Conservation (phyloP, 2,113 vertebrate genomes). For the Nyctibius bracteatus region DNA sequence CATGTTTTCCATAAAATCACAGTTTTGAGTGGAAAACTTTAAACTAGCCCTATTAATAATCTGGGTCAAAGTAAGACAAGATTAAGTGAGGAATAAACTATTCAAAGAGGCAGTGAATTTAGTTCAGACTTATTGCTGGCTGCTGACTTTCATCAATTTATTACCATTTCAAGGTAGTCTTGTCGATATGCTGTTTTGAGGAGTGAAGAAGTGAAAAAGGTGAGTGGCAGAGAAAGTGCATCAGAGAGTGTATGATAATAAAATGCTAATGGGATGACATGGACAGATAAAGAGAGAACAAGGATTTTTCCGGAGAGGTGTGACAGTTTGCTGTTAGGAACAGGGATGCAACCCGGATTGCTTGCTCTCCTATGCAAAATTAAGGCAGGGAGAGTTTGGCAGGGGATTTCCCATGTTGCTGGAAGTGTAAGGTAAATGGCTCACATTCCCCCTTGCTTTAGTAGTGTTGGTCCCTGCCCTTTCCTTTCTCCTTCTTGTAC, state of each 20-base stretch:
- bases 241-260: neutral
- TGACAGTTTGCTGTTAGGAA: neutral
- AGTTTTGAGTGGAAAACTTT: neutral
- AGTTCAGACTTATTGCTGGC: neutral
- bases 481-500: neutral
- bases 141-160: neutral
- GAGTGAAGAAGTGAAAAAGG: neutral
- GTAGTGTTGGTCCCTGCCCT: neutral
- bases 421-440: neutral
- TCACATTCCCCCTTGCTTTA: accelerated
- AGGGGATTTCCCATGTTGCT: neutral
- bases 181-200: neutral
- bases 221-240: neutral
- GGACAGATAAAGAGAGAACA: neutral
- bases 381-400: neutral
- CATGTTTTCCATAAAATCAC: neutral
- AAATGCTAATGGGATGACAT: neutral
- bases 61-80: neutral
- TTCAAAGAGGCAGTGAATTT: neutral
- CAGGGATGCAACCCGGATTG: neutral
- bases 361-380: neutral
- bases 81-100: neutral
- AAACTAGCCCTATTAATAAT: neutral
- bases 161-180: neutral
- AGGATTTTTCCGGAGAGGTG: neutral